phyloP scores from a whole-genome alignment of 2,797 vertebrate genomes.

The Rhynchotus rufescens region DNA sequence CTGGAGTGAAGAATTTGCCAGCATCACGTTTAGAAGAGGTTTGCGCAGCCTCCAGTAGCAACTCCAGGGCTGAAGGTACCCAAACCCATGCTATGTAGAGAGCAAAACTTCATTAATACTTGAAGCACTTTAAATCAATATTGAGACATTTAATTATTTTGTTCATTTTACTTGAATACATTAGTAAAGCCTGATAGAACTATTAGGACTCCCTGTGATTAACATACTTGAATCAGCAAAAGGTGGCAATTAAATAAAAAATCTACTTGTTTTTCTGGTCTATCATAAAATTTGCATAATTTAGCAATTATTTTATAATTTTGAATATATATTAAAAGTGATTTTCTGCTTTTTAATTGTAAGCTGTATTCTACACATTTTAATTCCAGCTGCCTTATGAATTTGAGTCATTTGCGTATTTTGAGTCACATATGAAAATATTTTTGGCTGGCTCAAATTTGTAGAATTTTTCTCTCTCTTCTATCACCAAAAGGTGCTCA shows the following conservation, averaged over 20 bases:
- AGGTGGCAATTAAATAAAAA: constrained; percentile 81
- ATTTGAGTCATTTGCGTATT: constrained; percentile 4
- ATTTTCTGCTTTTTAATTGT: constrained; percentile 74
- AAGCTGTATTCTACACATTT: constrained; percentile 69
- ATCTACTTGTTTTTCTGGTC: constrained; percentile 70
- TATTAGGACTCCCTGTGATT: constrained; percentile 79
- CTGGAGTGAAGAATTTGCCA: background rate
- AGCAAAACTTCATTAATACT: constrained; percentile 78
- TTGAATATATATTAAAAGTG: constrained; percentile 73
- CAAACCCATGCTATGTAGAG: constrained; percentile 55
- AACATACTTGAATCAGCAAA: constrained; percentile 80
- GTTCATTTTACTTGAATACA: constrained; percentile 79
- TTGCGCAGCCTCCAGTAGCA: constrained; percentile 19
- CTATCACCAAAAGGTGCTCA: constrained; percentile 37
- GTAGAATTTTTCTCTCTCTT: constrained; percentile 41
- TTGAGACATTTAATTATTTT: constrained; percentile 83
- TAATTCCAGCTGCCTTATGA: constrained; percentile 58
- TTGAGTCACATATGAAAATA: constrained; percentile 53
- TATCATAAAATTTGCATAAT: constrained; percentile 82
- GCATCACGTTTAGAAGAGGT: background rate
- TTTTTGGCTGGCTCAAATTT: constrained; percentile 41
- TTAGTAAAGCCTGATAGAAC: constrained; percentile 75
- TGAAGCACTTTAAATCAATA: constrained; percentile 81
- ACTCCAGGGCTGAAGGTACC: constrained; percentile 29
- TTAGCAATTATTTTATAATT: constrained; percentile 82